These are phyloP conservation scores for Gobius niger DNA, from an alignment of 2,113 vertebrate genomes.

Conservation along the genomic window DNA sequence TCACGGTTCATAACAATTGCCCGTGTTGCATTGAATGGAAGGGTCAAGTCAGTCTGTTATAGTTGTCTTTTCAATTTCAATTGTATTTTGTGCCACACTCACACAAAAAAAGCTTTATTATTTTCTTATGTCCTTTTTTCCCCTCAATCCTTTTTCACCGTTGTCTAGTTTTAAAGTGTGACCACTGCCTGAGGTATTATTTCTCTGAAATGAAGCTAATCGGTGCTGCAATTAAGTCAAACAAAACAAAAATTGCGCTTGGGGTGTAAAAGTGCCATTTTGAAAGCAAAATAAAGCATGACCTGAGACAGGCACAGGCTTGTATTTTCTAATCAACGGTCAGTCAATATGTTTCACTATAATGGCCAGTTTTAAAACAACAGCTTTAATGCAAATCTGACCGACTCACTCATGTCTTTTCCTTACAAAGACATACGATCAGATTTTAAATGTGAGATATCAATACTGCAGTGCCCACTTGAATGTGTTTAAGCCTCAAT, in stretches of 20 bases:
- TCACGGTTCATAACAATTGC: too few species aligned
- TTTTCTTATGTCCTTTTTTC: too few species aligned
- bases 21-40: too few species aligned
- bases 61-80: too few species aligned
- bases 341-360: background rate
- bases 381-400: too few species aligned
- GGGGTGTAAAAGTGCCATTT: background rate
- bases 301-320: background rate
- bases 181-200: constrained; percentile 1
- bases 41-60: too few species aligned
- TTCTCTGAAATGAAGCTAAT: constrained; percentile 26
- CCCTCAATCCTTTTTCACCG: background rate
- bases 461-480: too few species aligned
- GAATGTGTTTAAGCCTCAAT: too few species aligned
- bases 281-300: background rate
- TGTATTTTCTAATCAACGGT: background rate
- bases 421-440: too few species aligned
- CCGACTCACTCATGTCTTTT: too few species aligned
- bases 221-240: background rate
- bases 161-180: background rate
- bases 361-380: background rate
- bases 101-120: constrained; percentile 1
- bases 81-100: too few species aligned
- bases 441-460: too few species aligned
- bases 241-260: background rate